A percentile compares a stretch with the other conserved stretches of the same genome.
Conservation (phyloP, 1,140 invertebrate species). For the Chelonus insularis region DNA sequence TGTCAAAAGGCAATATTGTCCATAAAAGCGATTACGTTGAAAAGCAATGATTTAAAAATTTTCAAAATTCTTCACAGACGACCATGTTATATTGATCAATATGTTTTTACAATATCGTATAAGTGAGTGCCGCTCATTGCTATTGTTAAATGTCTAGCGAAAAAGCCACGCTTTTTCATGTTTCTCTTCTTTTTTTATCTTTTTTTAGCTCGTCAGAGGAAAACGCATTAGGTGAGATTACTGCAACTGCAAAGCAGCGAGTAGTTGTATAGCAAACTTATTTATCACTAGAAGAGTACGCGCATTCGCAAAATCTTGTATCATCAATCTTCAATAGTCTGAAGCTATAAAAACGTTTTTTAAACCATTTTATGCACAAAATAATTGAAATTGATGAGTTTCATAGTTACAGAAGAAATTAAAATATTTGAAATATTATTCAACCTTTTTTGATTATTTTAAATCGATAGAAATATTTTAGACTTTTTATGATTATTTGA, state of each 20-base stretch:
- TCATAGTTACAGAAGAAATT: background rate
- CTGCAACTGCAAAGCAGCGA: background rate
- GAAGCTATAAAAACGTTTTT: slow-evolving; percentile 18
- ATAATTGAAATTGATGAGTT: slow-evolving; percentile 17
- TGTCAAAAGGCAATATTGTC: too few relatives aligned
- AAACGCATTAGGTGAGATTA: slow-evolving; percentile 21
- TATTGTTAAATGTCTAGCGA: slow-evolving; percentile 15
- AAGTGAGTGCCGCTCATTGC: background rate
- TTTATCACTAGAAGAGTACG: background rate
- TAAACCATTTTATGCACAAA: slow-evolving; percentile 8
- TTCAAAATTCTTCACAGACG: too few relatives aligned
- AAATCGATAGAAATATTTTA: too few relatives aligned
- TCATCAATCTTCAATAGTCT: slow-evolving; percentile 21
- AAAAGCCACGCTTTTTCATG: slow-evolving; percentile 23
- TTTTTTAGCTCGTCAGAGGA: slow-evolving; percentile 17
- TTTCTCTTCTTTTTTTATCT: background rate
- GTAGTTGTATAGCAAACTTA: slow-evolving; percentile 3
- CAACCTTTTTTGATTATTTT: too few relatives aligned
- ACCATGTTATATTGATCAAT: too few relatives aligned
- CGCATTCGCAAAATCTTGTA: slow-evolving; percentile 15
- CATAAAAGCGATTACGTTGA: too few relatives aligned
- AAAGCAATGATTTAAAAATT: too few relatives aligned
- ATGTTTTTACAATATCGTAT: background rate
- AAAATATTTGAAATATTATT: background rate
- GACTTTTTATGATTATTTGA: background rate